Evolutionary conservation across 64 coral and sea anemone species (phyloP).

Genomic region (Stylophora pistillata): DNA sequence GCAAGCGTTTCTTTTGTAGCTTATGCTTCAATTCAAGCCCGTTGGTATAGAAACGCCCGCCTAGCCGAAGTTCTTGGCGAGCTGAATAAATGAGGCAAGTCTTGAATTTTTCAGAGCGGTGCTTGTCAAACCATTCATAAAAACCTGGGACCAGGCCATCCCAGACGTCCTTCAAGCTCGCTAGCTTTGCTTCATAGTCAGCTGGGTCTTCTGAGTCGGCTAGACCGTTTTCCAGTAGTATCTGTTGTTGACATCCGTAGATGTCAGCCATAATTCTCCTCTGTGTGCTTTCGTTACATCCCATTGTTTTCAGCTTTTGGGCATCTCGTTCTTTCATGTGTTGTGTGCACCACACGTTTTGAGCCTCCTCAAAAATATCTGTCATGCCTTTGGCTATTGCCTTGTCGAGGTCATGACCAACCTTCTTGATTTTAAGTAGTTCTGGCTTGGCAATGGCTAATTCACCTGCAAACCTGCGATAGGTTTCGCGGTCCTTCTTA

Average conservation of each 20-base stretch:
- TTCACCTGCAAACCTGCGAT: too few species aligned
- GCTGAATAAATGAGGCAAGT: conserved; percentile 10
- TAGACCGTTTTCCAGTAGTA: too few species aligned
- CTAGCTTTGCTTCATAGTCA: too few species aligned
- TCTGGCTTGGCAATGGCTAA: too few species aligned
- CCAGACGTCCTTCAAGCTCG: conserved; percentile 50
- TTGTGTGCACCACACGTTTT: conserved; percentile 54
- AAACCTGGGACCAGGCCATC: conserved; percentile 54
- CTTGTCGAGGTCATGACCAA: conserved; percentile 52
- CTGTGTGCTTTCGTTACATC: too few species aligned
- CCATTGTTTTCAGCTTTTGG: too few species aligned
- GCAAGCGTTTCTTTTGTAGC: conserved; percentile 58
- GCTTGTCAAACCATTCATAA: conserved; percentile 44
- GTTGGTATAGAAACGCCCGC: conserved; percentile 61
- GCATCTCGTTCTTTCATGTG: conserved; percentile 60
- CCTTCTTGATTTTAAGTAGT: conserved; percentile 43
- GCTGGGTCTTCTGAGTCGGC: too few species aligned
- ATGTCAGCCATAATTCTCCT: too few species aligned
- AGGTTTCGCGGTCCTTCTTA: too few species aligned
- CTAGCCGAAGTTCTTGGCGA: conserved; percentile 22
- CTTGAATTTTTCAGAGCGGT: conserved; percentile 44
- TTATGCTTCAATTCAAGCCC: conserved; percentile 64
- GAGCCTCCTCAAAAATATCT: conserved; percentile 36
- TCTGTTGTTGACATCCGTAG: too few species aligned
- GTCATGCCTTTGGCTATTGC: conserved; percentile 48